Conservation (phyloP, 2,888 invertebrate species). For the Drosophila prostipennis region DNA sequence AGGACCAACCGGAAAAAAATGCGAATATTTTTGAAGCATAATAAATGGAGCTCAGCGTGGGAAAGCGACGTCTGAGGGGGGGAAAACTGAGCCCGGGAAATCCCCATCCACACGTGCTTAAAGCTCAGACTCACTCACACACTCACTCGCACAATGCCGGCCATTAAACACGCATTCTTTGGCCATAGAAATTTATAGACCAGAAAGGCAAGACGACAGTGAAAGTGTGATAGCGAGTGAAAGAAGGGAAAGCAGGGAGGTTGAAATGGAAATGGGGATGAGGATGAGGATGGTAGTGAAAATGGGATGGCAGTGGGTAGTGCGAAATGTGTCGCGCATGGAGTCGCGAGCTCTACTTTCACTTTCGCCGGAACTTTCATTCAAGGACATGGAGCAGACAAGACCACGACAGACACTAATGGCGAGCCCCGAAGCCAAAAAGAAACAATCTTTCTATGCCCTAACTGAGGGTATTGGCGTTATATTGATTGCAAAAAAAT, state of each 20-base stretch:
- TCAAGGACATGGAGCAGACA: constrained; percentile 49
- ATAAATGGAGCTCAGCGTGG: constrained; percentile 66
- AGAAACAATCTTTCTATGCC: neutral
- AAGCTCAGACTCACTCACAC: constrained; percentile 57
- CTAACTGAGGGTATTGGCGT: neutral
- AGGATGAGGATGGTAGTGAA: neutral
- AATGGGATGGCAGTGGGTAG: constrained; percentile 1
- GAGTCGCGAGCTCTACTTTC: constrained; percentile 62
- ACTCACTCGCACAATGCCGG: constrained; percentile 73
- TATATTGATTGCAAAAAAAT: neutral
- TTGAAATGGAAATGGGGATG: constrained; percentile 8
- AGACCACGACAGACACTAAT: constrained; percentile 28
- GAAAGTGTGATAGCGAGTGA: constrained; percentile 44
- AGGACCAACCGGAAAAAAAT: constrained; percentile 53
- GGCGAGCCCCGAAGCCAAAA: constrained; percentile 24
- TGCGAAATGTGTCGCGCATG: constrained; percentile 66
- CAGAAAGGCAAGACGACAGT: constrained; percentile 63
- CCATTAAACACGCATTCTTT: constrained; percentile 81
- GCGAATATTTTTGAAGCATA: constrained; percentile 70
- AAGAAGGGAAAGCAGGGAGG: constrained; percentile 24
- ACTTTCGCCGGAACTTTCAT: constrained; percentile 49
- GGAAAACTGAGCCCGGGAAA: constrained; percentile 10
- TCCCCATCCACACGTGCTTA: constrained; percentile 62
- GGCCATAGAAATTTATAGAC: constrained; percentile 79
- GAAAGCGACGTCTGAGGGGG: neutral